These are phyloP conservation scores for Hydrolagus affinis DNA, from an alignment of 2,113 vertebrate species.

Conservation along the genomic window DNA sequence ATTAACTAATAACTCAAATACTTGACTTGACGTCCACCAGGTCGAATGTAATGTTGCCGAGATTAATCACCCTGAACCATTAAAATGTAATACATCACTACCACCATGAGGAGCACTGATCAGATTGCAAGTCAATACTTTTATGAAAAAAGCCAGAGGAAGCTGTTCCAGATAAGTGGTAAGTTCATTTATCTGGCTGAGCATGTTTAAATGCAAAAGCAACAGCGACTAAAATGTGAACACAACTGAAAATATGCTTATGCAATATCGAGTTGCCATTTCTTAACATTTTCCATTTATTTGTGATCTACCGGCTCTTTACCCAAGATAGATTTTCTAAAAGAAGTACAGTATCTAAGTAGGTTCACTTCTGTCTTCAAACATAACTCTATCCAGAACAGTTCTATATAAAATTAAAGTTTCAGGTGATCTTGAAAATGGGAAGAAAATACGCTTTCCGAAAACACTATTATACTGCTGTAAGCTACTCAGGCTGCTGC, in stretches of 20 bases:
- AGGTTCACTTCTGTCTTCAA: too few relatives aligned
- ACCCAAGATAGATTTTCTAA: not conserved
- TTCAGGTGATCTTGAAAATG: too few relatives aligned
- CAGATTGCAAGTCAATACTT: constrained; percentile 25
- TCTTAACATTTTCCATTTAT: not conserved
- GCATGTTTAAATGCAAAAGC: not conserved
- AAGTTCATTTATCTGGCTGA: not conserved
- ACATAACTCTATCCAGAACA: too few relatives aligned
- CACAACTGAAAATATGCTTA: not conserved
- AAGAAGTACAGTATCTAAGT: not conserved
- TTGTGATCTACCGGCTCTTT: not conserved
- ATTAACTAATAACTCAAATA: constrained; percentile 43
- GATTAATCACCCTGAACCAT: constrained; percentile 41
- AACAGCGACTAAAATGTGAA: not conserved
- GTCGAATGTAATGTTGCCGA: constrained; percentile 35
- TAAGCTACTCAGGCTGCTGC: too few relatives aligned
- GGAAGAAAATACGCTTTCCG: too few relatives aligned
- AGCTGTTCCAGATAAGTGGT: not conserved
- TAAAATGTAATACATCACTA: constrained; percentile 37
- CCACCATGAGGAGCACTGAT: constrained; percentile 34
- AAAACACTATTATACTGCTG: too few relatives aligned
- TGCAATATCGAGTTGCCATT: not conserved
- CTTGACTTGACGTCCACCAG: constrained; percentile 36
- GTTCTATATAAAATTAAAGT: too few relatives aligned
- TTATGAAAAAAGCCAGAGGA: not conserved